Percentiles rank a stretch among this genome's conserved stretches.
Evolutionary conservation across 2,113 vertebrate genomes (phyloP).

Genomic region (Myotis lucifugus): DNA sequence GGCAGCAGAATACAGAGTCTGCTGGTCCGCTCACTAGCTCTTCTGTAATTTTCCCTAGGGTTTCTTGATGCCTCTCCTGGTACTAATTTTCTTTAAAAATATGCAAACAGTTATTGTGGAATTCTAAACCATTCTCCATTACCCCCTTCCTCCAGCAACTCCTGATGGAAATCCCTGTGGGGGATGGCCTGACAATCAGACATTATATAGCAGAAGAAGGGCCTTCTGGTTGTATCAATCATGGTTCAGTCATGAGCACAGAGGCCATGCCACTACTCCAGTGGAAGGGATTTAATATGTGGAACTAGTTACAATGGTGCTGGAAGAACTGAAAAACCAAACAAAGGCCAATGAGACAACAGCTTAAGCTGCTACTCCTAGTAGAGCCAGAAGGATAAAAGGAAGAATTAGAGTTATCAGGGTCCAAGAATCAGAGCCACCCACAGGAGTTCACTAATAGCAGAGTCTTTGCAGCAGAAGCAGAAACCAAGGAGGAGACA

Average conservation of each 20-base stretch:
- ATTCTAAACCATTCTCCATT: not conserved
- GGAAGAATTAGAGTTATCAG: not conserved
- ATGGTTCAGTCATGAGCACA: not conserved
- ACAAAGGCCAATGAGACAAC: not conserved
- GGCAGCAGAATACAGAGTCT: not conserved
- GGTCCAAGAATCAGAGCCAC: not conserved
- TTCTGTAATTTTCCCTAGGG: not conserved
- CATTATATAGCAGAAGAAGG: not conserved
- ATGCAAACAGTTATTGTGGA: not conserved
- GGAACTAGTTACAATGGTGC: not conserved
- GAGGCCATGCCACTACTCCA: not conserved
- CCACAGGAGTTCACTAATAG: not conserved
- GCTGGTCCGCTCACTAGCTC: not conserved
- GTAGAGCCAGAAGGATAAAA: not conserved
- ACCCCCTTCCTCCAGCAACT: not conserved
- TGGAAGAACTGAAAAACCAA: not conserved
- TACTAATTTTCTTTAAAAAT: constrained; percentile 12
- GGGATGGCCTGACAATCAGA: not conserved
- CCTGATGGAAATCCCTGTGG: not conserved
- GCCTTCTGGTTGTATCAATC: not conserved
- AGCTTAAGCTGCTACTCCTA: not conserved
- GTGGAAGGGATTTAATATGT: not conserved
- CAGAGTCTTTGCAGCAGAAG: constrained; percentile 6
- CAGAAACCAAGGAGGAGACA: not conserved
- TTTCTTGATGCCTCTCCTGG: not conserved